Evolutionary conservation across 2,113 vertebrate species (phyloP).

Genomic region (Xiphophorus couchianus): DNA sequence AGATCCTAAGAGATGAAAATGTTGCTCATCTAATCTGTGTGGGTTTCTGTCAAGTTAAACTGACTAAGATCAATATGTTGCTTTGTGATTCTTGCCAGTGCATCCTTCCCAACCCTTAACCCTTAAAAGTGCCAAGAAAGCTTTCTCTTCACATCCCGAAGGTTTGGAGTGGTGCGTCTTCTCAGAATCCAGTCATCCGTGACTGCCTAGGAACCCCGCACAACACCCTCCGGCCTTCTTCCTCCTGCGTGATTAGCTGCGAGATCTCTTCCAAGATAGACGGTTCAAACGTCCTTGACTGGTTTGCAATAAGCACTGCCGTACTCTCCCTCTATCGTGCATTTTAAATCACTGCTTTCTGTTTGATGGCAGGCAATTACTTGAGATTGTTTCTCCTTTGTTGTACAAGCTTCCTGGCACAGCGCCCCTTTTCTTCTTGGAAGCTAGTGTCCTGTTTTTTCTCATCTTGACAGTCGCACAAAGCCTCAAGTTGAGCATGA

Average conservation of each 20-base stretch:
- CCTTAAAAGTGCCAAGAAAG: conserved; percentile 60
- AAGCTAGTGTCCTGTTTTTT: conserved; percentile 46
- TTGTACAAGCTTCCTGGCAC: conserved; percentile 44
- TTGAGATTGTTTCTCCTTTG: conserved; percentile 64
- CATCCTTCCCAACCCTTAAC: conserved; percentile 28
- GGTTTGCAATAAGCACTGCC: conserved; percentile 43
- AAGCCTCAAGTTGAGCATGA: conserved; percentile 28
- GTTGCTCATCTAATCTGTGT: conserved; percentile 34
- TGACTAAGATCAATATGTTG: conserved; percentile 60
- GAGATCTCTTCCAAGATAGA: conserved; percentile 57
- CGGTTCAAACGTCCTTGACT: conserved; percentile 59
- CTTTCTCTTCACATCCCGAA: conserved; percentile 29
- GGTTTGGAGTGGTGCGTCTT: conserved; percentile 25
- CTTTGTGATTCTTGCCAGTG: conserved; percentile 1
- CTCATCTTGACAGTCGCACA: conserved; percentile 42
- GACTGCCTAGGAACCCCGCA: conserved; percentile 6
- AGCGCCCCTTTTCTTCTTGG: conserved; percentile 32
- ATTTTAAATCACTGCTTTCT: conserved; percentile 50
- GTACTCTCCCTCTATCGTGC: conserved; percentile 23
- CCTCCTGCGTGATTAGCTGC: conserved; percentile 53
- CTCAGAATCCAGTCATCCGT: conserved; percentile 25
- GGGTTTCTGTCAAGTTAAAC: conserved; percentile 48
- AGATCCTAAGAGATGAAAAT: conserved; percentile 55
- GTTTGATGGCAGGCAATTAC: conserved; percentile 66
- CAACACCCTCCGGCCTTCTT: not conserved